Base-by-base conservation (phyloP, 1,140 invertebrate genomes). In the Babylonia areolata region DNA sequence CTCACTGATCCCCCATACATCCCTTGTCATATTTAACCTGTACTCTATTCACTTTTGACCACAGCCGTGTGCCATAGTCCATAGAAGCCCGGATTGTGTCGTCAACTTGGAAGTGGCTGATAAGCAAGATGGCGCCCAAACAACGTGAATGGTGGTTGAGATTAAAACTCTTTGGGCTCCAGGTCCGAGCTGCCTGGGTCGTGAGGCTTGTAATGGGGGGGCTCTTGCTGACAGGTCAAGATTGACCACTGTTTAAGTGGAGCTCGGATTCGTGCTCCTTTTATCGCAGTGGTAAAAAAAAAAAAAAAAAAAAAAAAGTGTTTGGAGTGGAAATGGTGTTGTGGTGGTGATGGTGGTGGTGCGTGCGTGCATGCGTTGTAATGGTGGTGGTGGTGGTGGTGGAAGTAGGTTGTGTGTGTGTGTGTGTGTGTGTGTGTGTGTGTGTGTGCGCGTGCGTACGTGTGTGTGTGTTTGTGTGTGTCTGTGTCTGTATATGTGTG, bases 71-170 rank as follows among this genome's bases (percentile, higher is more conserved):
- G 2, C 46, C 46, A 51, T 51, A 51, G 46, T 17, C 46, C n/a
- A n/a, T n/a, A 51, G 9, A 51, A 17, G 46, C 17, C 46, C 0
- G 58, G 28, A 23, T 23, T 5, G 58, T 23, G 58, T 64, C 58
- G 15, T 23, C 28, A 6, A 23, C n/a, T n/a, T 51, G 58, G 28
- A 64, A 64, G 28, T 64, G 58, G 58, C 58, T 64, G 58, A 64
- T 64, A 64, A 64, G 58, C 58, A 64, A 64, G 58, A 64, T 64
- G 58, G 58, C 58, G 58, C 58, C 58, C 15, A 64, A 64, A 64
- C 58, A 64, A 64, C 28, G 58, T 23, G 58, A 64, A 64, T 64
- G 58, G 58, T 23, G 15, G 58, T 5, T 64, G 28, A 64, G 58
- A 64, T 64, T 64, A 64, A 64, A n/a, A 64, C 58, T 12, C 58